Percentiles rank a stretch among this genome's conserved stretches.
Evolutionary conservation across 2,888 invertebrate genomes (phyloP).

Genomic region (Ptilodon capucinus): DNA sequence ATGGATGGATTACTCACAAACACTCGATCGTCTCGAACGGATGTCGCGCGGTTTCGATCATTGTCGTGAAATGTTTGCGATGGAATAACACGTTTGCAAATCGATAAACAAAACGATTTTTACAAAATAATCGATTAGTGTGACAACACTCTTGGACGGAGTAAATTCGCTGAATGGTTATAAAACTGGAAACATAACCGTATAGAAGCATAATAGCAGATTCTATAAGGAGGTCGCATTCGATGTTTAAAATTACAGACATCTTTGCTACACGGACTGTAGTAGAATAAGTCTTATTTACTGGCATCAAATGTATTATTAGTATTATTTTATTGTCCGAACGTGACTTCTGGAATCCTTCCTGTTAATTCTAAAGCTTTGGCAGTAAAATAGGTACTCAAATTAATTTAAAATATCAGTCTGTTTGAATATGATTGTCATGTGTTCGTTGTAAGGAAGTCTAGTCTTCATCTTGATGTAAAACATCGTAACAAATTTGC

Average conservation of each 20-base stretch:
- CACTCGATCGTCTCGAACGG: slow-evolving; percentile 27
- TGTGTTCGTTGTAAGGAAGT: slow-evolving; percentile 23
- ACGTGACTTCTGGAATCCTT: slow-evolving; percentile 5
- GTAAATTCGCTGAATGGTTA: slow-evolving; percentile 58
- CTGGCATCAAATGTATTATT: neutral
- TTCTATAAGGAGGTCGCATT: neutral
- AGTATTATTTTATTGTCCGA: neutral
- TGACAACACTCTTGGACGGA: slow-evolving; percentile 63
- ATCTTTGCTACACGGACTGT: neutral
- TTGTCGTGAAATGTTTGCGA: slow-evolving; percentile 7
- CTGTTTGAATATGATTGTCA: slow-evolving; percentile 39
- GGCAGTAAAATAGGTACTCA: slow-evolving; percentile 71
- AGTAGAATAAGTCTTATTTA: neutral
- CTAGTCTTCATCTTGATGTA: slow-evolving; percentile 18
- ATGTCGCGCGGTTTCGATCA: slow-evolving; percentile 39
- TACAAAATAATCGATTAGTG: slow-evolving; percentile 26
- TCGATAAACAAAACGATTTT: slow-evolving; percentile 12
- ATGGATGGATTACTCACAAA: slow-evolving; percentile 33
- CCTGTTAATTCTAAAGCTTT: slow-evolving; percentile 66
- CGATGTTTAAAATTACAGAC: neutral
- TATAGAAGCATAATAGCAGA: neutral
- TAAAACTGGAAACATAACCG: slow-evolving; percentile 1
- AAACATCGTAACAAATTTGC: slow-evolving; percentile 30
- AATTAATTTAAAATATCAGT: slow-evolving; percentile 58
- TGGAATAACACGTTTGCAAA: slow-evolving; percentile 8